Base-by-base conservation (phyloP, 2,888 invertebrate genomes). In the Limnephilus auricula region DNA sequence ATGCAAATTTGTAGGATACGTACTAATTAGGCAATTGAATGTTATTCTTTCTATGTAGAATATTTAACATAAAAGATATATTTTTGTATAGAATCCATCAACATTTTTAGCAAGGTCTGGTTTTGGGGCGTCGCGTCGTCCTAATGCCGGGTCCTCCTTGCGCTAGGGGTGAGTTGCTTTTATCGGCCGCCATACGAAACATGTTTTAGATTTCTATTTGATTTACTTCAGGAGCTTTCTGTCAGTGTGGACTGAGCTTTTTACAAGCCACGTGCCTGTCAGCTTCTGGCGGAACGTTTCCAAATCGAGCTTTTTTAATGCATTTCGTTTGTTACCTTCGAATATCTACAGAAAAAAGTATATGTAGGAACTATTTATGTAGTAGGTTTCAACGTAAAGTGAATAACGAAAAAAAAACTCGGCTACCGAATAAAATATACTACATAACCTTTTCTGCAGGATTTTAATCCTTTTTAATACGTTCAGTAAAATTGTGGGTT, bases 141-240 rank as follows among this genome's bases (percentile, higher is more conserved):
- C n/a, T n/a, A n/a, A n/a, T n/a, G n/a, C n/a, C n/a, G n/a, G 65
- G 25, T 65, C 25, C 65, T 18, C 15, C 25, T 18, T 25, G 50
- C 50, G 40, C 34, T 31, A 79, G n/a, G n/a, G 78, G 83, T 34
- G 90, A 85, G 65, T 83, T 65, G 45, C 84, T 84, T 90, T 90
- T 90, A 85, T 85, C 37, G 90, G 83, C 85, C 78, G 65, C 84
- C 45, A 37, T 78, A 45, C 78, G 84, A 78, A 90, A 85, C 90
- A 84, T 84, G 90, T 84, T 90, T 90, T 90, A 85, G 90, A 90
- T 90, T 90, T 90, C 90, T 45, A 90, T 82, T 90, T 90, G 90
- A 90, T 90, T 90, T 84, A 83, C 82, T 90, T 84, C 25, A 30
- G 37, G 32, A 50, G 79, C 85, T 84, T 84, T 83, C 90, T 82